Base-by-base conservation (phyloP, 53 echinoderm and acorn worm genomes). In the Apostichopus leukothele region DNA sequence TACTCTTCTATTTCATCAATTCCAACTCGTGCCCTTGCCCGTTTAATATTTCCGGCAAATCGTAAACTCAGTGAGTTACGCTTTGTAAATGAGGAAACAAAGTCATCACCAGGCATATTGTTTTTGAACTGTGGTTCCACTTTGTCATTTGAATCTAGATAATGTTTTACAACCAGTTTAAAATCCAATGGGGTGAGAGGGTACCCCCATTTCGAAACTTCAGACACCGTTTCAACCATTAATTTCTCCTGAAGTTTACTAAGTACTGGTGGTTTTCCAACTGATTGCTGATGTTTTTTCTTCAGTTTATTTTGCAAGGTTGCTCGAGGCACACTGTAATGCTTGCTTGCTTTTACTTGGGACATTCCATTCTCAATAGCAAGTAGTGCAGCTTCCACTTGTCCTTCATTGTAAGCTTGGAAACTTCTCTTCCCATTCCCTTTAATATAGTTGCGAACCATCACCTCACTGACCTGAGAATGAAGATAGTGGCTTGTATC, bases 251-350 rank as follows among this genome's bases (percentile, higher is more conserved):
- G 20, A 16, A 14, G 1, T 14, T 14, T 5, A 68, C 16, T 68
- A 11, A 68, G 16, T 18, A 16, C 18, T 16, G 18, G 16, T 11
- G 68, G 68, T 5, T 0, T 16, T 18, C 68, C 68, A 20, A 76
- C 76, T 76, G 76, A 19, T 23, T 76, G 52, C 51, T 16, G 10
- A 51, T 52, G 20, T 50, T 12, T 10, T 13, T 16, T 52, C 78
- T 78, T 52, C 78, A 78, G 51, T 52, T 78, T 78, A 26, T 78
- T 78, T 78, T 78, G 53, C 19, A 78, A 78, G 0, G 53, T 78
- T 78, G 78, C 10, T 4, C 78, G 53, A 7, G 78, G 78, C 26
- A 78, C 78, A 50, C 51, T 78, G 12, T 22, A 78, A 51, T 51
- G 51, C 50, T 12, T 26, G 51, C 52, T 53, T 51, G 78, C 78